Conservation (phyloP, 2,797 vertebrate species). For the Pipistrellus pygmaeus region DNA sequence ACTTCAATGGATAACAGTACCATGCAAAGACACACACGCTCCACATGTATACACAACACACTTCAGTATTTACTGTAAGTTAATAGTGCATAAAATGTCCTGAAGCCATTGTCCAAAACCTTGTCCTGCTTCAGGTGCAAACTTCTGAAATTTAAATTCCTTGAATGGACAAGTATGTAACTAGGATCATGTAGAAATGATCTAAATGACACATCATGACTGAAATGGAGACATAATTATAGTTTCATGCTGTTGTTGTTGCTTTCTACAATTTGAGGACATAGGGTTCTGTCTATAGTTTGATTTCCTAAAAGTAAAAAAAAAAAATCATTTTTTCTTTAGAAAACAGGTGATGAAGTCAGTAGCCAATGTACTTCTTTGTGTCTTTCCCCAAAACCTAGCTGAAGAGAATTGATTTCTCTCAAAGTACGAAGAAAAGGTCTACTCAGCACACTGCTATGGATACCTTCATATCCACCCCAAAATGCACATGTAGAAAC, state of each 20-base stretch:
- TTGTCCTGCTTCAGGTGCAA: neutral
- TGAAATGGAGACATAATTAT: neutral
- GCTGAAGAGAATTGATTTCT: neutral
- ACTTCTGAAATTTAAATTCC: neutral
- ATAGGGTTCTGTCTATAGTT: neutral
- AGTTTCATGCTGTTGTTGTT: neutral
- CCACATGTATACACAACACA: neutral
- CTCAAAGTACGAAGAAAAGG: neutral
- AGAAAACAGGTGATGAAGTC: neutral
- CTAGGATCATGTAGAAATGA: neutral
- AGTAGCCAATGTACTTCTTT: neutral
- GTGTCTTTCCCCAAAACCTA: neutral
- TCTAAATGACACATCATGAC: neutral
- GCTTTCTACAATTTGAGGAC: neutral
- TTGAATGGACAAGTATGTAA: neutral
- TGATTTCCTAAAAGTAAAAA: neutral
- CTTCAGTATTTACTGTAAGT: neutral
- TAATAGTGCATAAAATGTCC: neutral
- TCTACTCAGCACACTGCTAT: neutral
- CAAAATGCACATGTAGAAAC: slow-evolving; percentile 54
- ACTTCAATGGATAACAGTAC: too few species aligned
- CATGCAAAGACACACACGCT: neutral
- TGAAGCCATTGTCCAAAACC: neutral
- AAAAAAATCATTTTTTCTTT: neutral
- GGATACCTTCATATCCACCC: neutral